Base-by-base conservation (phyloP, 2,888 invertebrate genomes). In the Amphipoea oculea region DNA sequence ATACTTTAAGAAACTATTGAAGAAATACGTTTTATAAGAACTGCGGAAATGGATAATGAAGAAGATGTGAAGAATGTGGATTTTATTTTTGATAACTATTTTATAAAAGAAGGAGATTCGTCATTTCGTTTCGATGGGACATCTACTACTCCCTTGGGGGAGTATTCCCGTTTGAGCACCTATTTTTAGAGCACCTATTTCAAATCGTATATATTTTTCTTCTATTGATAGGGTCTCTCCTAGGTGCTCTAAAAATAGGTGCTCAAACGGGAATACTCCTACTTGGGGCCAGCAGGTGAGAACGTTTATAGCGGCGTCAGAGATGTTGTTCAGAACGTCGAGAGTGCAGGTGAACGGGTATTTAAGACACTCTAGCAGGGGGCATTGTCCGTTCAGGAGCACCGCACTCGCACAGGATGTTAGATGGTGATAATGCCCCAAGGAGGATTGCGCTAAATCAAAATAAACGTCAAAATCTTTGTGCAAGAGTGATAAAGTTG, bases 11-110 rank as follows among this genome's bases (percentile, higher is more conserved):
- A 79, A 29, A 11, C 14, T 79, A 12, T 11, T 81, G 17, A 74
- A 65, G 40, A 81, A 79, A 14, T 79, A 79, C 11, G n/a, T 81
- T 20, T 73, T 65, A 4, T 23, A 74, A 76, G 48, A 48, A 36
- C 45, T 74, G 29, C 20, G 20, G 20, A 20, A 62, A 40, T n/a
- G 36, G 4, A 45, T 5, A n/a, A 1, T 9, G 3, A 20, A 20
- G 17, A n/a, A 54, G 5, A 3, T 36, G 4, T n/a, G 5, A 9
- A 3, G 11, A 17, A 17, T 0, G 3, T 62, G 60, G 36, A 45
- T 57, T 29, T 54, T 14, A 36, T 40, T 63, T n/a, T 17, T n/a
- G 6, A 48, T 12, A 9, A 29, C 0, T 4, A 11, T 17, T 29
- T 14, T 45, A 3, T 7, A 4, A 23, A 74, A 23, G 2, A 0